These are phyloP conservation scores for Luehdorfia chinensis DNA, from an alignment of 1,140 invertebrate genomes.

Conservation along the genomic window DNA sequence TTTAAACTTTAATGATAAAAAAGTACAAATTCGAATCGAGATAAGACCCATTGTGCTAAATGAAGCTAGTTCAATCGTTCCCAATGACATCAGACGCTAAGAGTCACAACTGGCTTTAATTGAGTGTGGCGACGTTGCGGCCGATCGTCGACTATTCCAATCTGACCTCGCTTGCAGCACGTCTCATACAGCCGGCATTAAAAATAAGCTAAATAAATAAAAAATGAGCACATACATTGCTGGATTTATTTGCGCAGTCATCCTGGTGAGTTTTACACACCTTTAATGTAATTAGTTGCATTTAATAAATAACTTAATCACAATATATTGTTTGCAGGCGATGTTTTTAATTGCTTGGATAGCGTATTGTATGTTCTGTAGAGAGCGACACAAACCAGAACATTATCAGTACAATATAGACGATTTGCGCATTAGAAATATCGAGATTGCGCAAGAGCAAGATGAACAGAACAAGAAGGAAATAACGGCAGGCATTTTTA, in stretches of 20 bases:
- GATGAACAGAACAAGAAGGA: conserved; percentile 36
- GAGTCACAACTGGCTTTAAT: conserved; percentile 61
- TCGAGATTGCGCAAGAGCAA: conserved; percentile 37
- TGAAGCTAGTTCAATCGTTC: conserved; percentile 48
- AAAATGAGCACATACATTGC: conserved; percentile 51
- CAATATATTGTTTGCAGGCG: conserved; percentile 55
- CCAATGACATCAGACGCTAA: conserved; percentile 66
- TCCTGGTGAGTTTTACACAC: conserved; percentile 49
- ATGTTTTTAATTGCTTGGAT: conserved; percentile 48
- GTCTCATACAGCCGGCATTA: conserved; percentile 27
- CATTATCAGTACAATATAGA: conserved; percentile 51
- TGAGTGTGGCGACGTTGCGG: conserved; percentile 51
- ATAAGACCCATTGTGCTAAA: conserved; percentile 31
- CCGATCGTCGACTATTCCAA: conserved; percentile 46
- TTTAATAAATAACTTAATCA: too few relatives aligned
- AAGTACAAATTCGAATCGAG: too few relatives aligned
- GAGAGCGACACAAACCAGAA: conserved; percentile 59
- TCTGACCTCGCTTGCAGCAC: conserved; percentile 52
- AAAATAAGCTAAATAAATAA: conserved; percentile 31
- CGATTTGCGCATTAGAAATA: conserved; percentile 48
- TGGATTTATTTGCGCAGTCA: conserved; percentile 53
- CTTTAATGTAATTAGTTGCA: conserved; percentile 7
- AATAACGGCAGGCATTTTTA: conserved; percentile 47
- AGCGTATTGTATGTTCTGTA: conserved; percentile 65
- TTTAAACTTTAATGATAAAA: too few relatives aligned